A percentile compares a stretch with the other conserved stretches of the same genome.
Evolutionary conservation across 92 coral and sea anemone genomes (phyloP).

Genomic region (Plumapathes pennacea): DNA sequence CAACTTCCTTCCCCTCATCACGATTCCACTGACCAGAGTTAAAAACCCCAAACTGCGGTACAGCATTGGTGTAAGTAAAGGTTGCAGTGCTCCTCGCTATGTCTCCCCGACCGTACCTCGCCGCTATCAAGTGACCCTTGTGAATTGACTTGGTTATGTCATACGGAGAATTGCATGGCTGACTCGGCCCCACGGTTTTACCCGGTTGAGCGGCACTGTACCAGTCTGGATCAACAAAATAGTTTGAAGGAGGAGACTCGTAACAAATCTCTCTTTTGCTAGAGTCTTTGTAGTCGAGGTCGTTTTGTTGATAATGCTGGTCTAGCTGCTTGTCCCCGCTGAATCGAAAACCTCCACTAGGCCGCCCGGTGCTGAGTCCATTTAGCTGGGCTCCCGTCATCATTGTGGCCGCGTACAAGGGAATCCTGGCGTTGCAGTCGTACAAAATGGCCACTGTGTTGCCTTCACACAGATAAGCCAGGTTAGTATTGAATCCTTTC

Average conservation of each 20-base stretch:
- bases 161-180: too few relatives aligned
- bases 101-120: too few relatives aligned
- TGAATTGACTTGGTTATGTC: too few relatives aligned
- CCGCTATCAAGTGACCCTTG: too few relatives aligned
- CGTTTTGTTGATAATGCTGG: conserved; percentile 5
- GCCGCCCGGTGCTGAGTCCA: not conserved
- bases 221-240: not conserved
- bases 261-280: not conserved
- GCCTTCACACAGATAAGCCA: conserved; percentile 12
- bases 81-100: too few relatives aligned
- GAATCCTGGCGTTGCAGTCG: conserved; percentile 33
- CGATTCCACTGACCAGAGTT: too few relatives aligned
- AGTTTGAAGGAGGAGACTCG: not conserved
- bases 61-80: too few relatives aligned
- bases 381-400: conserved; percentile 18
- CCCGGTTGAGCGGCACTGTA: not conserved
- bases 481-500: not conserved
- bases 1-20: not conserved
- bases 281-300: conserved; percentile 8
- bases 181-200: not conserved
- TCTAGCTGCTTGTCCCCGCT: not conserved
- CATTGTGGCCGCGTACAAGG: conserved; percentile 25
- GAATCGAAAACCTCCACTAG: not conserved
- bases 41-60: too few relatives aligned
- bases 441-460: conserved; percentile 2